These are phyloP conservation scores for Tachuris rubrigastra DNA, from an alignment of 2,113 vertebrate species.

Conservation along the genomic window DNA sequence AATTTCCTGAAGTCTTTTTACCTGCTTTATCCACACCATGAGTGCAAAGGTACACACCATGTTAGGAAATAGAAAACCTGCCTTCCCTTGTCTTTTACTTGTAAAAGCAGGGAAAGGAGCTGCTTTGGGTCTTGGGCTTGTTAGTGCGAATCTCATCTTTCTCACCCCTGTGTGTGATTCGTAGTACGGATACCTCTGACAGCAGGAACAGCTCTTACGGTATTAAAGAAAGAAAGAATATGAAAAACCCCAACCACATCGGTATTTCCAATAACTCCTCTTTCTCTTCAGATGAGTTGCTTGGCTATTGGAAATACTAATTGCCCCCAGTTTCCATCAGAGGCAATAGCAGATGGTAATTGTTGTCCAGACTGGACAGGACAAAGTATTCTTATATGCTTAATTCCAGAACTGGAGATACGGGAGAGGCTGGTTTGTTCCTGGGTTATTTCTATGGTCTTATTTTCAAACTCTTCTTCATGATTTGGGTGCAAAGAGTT, in stretches of 20 bases:
- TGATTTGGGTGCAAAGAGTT: not conserved
- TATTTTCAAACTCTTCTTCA: not conserved
- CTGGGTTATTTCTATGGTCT: not conserved
- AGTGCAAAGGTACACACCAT: fast-evolving
- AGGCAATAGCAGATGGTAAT: not conserved
- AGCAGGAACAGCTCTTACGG: not conserved
- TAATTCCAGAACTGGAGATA: not conserved
- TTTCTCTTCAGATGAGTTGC: not conserved
- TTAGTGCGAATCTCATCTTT: not conserved
- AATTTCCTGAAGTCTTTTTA: not conserved
- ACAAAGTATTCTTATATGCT: not conserved
- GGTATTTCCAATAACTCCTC: not conserved
- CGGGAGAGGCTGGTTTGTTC: not conserved
- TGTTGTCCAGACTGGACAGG: not conserved
- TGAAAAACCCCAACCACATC: fast-evolving
- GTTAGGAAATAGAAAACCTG: not conserved
- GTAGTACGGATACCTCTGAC: not conserved
- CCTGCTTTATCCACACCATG: not conserved
- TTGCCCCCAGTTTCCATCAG: not conserved
- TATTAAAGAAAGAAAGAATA: not conserved
- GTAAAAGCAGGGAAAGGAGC: not conserved
- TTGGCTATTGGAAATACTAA: not conserved
- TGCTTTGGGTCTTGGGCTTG: not conserved
- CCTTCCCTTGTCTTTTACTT: not conserved
- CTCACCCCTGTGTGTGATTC: not conserved